These are phyloP conservation scores for Phalacrocorax carbo DNA, from an alignment of 2,113 vertebrate genomes.

Conservation along the genomic window DNA sequence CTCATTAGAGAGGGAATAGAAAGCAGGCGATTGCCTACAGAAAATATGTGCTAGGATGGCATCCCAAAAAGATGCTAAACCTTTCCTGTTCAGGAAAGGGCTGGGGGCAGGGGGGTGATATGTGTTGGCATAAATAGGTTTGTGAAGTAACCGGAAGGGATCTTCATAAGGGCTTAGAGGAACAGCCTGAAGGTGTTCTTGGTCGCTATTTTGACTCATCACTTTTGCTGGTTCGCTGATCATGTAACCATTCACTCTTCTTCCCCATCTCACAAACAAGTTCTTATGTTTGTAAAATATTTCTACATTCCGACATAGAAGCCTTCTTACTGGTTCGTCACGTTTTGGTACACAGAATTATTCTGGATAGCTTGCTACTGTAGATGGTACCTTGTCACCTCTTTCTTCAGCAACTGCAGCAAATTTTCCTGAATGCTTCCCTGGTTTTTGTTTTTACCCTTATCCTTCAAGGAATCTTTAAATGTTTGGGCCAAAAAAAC, in stretches of 20 bases:
- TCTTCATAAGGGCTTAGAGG: neutral
- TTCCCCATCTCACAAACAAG: neutral
- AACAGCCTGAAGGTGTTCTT: neutral
- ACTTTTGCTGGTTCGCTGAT: neutral
- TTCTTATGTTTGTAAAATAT: neutral
- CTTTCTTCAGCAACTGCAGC: neutral
- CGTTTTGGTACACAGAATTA: neutral
- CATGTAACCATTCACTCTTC: neutral
- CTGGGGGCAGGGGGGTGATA: neutral
- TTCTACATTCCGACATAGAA: neutral
- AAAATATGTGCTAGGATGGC: neutral
- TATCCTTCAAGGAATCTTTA: neutral
- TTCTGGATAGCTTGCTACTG: neutral
- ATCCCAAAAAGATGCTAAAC: neutral
- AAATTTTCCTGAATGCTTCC: neutral
- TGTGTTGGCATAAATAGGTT: neutral
- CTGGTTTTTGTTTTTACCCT: neutral
- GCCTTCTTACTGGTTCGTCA: neutral
- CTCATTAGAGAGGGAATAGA: neutral
- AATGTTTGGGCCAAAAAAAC: neutral
- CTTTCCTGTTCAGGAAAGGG: neutral
- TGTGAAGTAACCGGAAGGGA: neutral
- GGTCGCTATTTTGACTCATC: neutral
- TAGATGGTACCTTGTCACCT: neutral
- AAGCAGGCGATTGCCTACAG: neutral